Conservation (phyloP, 2,888 invertebrate species). For the Ophion obscuratus region DNA sequence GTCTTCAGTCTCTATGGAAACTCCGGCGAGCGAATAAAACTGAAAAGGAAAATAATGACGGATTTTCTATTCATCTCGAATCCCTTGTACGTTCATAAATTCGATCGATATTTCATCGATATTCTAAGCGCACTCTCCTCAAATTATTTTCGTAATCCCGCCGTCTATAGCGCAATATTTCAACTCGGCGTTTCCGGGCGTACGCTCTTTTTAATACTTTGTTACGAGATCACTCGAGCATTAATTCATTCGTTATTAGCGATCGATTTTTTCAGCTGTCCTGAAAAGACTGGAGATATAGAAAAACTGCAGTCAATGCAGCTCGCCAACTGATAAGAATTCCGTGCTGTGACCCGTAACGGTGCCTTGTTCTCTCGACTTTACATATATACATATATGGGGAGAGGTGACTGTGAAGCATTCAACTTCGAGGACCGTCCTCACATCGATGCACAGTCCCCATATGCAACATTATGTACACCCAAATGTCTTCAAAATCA, state of each 20-base stretch:
- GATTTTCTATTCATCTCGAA: slow-evolving; percentile 21
- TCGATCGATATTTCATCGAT: slow-evolving; percentile 45
- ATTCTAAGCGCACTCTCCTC: slow-evolving; percentile 33
- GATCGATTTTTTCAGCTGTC: slow-evolving; percentile 19
- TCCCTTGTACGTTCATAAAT: slow-evolving; percentile 2
- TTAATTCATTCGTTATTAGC: slow-evolving; percentile 28
- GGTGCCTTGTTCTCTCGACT: background rate
- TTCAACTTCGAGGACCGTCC: too few relatives aligned
- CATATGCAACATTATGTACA: too few relatives aligned
- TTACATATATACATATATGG: background rate
- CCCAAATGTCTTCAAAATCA: too few relatives aligned
- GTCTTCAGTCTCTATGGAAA: slow-evolving; percentile 42
- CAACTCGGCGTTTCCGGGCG: background rate
- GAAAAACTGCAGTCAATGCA: slow-evolving; percentile 1
- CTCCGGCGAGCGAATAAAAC: slow-evolving; percentile 40
- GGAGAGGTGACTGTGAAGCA: background rate
- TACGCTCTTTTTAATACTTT: slow-evolving; percentile 16
- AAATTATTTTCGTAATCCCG: slow-evolving; percentile 40
- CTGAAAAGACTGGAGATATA: slow-evolving; percentile 8
- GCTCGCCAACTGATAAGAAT: slow-evolving; percentile 5
- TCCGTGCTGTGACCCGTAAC: slow-evolving; percentile 21
- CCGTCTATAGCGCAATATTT: slow-evolving; percentile 4
- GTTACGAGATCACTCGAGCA: slow-evolving; percentile 38
- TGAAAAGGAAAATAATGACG: slow-evolving; percentile 48
- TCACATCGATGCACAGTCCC: too few relatives aligned